Evolutionary conservation across 2,113 vertebrate species (phyloP).

Genomic region (Pterocles gutturalis): DNA sequence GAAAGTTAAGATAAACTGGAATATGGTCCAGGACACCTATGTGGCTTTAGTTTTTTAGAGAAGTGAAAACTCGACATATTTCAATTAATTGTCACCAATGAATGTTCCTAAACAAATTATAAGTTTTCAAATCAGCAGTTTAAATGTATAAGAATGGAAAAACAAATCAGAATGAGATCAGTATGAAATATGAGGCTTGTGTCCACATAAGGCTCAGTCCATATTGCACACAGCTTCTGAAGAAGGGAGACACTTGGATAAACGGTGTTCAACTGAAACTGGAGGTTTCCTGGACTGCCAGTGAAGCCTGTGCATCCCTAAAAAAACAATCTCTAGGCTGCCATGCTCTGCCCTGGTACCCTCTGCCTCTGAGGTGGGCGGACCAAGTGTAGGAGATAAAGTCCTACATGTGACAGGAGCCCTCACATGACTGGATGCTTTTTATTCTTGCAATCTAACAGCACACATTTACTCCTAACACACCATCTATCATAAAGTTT

Average conservation of each 20-base stretch:
- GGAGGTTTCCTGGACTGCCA: not conserved
- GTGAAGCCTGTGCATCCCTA: not conserved
- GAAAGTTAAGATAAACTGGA: not conserved
- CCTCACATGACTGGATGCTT: not conserved
- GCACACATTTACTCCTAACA: not conserved
- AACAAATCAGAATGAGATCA: not conserved
- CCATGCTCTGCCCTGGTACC: rapidly evolving
- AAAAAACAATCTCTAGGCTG: not conserved
- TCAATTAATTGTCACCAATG: not conserved
- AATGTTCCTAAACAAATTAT: not conserved
- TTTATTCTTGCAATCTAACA: not conserved
- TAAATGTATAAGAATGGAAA: not conserved
- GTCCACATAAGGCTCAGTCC: not conserved
- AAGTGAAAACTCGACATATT: not conserved
- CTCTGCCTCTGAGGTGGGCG: rapidly evolving
- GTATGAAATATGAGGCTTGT: not conserved
- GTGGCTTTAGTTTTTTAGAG: not conserved
- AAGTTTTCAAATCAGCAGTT: not conserved
- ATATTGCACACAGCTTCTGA: not conserved
- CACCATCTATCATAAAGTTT: not conserved
- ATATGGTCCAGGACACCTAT: not conserved
- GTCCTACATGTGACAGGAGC: not conserved
- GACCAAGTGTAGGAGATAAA: rapidly evolving
- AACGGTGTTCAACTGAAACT: rapidly evolving
- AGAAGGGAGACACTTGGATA: not conserved